A percentile compares a stretch with the other conserved stretches of the same genome.
These are phyloP conservation scores for Oscheius myriophilus DNA, from an alignment of 2,888 invertebrate genomes.

Conservation along the genomic window DNA sequence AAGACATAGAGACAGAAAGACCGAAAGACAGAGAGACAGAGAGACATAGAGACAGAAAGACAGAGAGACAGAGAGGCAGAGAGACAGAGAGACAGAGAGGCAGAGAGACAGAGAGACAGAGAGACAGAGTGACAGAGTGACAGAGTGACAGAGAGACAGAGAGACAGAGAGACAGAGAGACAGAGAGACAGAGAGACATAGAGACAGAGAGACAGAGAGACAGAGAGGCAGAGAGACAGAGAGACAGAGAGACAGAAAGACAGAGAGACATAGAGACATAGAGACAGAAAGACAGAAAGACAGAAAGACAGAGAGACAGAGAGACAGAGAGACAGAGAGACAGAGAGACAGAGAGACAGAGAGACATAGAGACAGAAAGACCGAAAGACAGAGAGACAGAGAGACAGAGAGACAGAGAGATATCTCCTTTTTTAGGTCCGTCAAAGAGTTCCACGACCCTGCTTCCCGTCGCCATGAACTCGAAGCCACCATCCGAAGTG, in stretches of 20 bases:
- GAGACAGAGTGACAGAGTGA: background rate
- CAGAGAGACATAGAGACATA: too few relatives aligned
- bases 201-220: background rate
- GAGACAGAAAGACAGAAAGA: too few relatives aligned
- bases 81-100: constrained; percentile 12
- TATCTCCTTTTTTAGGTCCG: background rate
- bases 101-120: constrained; percentile 5
- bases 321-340: too few relatives aligned
- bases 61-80: background rate
- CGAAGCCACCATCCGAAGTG: constrained; percentile 7
- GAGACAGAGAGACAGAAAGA: constrained; percentile 1
- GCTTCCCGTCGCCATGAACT: constrained; percentile 18
- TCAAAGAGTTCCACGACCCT: background rate
- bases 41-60: too few relatives aligned
- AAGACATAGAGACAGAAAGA: too few relatives aligned
- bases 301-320: too few relatives aligned
- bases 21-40: too few relatives aligned
- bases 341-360: too few relatives aligned
- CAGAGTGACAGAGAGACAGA: background rate
- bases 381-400: too few relatives aligned
- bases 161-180: constrained; percentile 13
- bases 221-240: constrained; percentile 8
- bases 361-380: too few relatives aligned
- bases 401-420: too few relatives aligned
- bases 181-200: background rate